Conservation (phyloP, 1,140 invertebrate species). For the Bathynomus jamesi region DNA sequence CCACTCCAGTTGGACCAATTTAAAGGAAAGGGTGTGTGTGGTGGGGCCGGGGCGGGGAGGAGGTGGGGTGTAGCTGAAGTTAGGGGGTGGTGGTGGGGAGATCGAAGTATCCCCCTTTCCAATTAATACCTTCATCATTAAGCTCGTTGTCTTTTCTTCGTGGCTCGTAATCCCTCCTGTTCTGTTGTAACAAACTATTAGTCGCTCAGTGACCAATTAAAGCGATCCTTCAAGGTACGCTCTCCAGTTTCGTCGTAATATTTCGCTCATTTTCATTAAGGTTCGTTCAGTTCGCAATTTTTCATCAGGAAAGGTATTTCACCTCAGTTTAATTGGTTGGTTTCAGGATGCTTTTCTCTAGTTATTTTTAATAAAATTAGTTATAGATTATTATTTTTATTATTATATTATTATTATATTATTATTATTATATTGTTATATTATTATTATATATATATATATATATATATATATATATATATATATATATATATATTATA, state of each 20-base stretch:
- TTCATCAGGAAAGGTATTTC: background rate
- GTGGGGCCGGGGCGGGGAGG: too few species aligned
- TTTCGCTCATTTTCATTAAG: background rate
- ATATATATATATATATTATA: background rate
- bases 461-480: background rate
- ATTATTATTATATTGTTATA: background rate
- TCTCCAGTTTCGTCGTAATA: background rate
- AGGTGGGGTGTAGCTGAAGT: too few species aligned
- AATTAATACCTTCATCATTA: background rate
- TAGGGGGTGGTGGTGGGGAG: too few species aligned
- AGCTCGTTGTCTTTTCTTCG: background rate
- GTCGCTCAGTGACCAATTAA: background rate
- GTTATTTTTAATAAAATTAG: too few species aligned
- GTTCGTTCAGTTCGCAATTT: background rate
- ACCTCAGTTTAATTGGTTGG: background rate
- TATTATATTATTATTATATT: too few species aligned
- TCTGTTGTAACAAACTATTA: background rate
- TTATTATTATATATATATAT: background rate
- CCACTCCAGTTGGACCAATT: too few species aligned
- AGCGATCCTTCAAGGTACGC: background rate
- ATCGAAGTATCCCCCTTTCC: too few species aligned
- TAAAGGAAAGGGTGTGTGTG: too few species aligned
- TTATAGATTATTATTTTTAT: too few species aligned
- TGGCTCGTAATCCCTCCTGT: background rate
- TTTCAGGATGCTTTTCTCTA: too few species aligned